Base-by-base conservation (phyloP, 92 coral and sea anemone species). In the Phenganax subtilis region DNA sequence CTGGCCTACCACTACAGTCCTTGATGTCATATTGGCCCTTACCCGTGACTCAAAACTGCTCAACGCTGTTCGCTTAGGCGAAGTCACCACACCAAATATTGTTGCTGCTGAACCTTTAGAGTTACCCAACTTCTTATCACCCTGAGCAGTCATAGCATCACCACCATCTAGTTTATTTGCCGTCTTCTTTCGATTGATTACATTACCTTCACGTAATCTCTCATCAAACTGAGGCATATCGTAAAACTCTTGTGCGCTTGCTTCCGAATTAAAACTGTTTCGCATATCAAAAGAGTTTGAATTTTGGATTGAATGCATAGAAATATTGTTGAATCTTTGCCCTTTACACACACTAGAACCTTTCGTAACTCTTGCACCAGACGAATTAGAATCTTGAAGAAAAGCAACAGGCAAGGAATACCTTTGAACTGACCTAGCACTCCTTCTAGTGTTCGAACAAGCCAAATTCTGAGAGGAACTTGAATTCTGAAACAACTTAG, bases 231-330 rank as follows among this genome's bases (percentile, higher is more conserved):
- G 52, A 6, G 82, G 53, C 52, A 78, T 78, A 7, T 78, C 82
- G 27, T 78, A 78, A 63, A 57, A 78, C n/a, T 78, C 82, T 54
- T 78, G 82, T 9, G 67, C 72, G 67, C 82, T 78, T 61, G 47
- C 82, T 52, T 78, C 82, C 6, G 82, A 78, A 44, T 61, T 78
- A 52, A 78, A 78, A 53, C 82, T 78, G 16, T 52, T 78, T 63
- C 51, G 29, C 51, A 72, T 28, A 30, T 47, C 81, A 20, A 51
- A 51, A 37, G 72, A 66, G 51, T 37, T 12, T 25, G 20, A 25
- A 8, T 66, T 14, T 51, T 66, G 47, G 15, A 20, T 27, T 15
- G 51, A 29, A 25, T 16, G 14, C 72, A 10, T 14, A 66, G 72
- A 20, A 12, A 29, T 30, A 51, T 66, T 66, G 12, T 51, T 6